phyloP scores from a whole-genome alignment of 2,888 invertebrate genomes.

The Leptinotarsa peninsularis region DNA sequence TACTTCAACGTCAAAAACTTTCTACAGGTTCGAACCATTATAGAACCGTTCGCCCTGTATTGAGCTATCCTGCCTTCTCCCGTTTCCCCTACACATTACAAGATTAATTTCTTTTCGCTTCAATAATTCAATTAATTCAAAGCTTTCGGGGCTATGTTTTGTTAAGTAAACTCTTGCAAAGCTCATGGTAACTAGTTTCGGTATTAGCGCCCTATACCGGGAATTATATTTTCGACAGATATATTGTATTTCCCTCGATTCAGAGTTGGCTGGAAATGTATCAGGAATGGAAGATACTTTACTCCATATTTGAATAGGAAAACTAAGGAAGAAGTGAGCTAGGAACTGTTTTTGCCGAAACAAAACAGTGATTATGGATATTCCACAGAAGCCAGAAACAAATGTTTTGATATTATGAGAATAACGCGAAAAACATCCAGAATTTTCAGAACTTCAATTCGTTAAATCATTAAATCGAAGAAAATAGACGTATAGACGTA shows the following conservation, averaged over 20 bases:
- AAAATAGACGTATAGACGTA: not conserved
- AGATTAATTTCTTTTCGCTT: constrained; percentile 69
- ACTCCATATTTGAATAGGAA: constrained; percentile 7
- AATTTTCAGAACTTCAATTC: not conserved
- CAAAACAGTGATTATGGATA: too few relatives aligned
- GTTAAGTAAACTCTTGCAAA: constrained; percentile 63
- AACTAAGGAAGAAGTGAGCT: not conserved
- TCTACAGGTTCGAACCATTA: not conserved
- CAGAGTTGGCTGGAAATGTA: constrained; percentile 3
- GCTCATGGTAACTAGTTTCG: constrained; percentile 63
- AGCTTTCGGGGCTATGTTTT: constrained; percentile 64
- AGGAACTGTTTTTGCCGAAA: not conserved
- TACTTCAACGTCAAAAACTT: not conserved
- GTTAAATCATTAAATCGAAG: not conserved
- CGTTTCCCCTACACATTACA: constrained; percentile 64
- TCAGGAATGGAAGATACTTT: not conserved
- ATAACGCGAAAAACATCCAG: too few relatives aligned
- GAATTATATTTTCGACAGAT: constrained; percentile 19
- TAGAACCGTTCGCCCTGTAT: not conserved
- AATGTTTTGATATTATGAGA: too few relatives aligned
- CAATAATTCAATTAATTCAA: constrained; percentile 68
- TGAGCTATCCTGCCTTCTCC: not conserved
- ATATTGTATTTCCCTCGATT: constrained; percentile 20
- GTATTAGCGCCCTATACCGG: constrained; percentile 56
- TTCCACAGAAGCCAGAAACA: too few relatives aligned